Evolutionary conservation across 1,140 invertebrate species (phyloP), one percentile per base, ranked within the genome.

Genomic region (Lepidostoma basale): DNA sequence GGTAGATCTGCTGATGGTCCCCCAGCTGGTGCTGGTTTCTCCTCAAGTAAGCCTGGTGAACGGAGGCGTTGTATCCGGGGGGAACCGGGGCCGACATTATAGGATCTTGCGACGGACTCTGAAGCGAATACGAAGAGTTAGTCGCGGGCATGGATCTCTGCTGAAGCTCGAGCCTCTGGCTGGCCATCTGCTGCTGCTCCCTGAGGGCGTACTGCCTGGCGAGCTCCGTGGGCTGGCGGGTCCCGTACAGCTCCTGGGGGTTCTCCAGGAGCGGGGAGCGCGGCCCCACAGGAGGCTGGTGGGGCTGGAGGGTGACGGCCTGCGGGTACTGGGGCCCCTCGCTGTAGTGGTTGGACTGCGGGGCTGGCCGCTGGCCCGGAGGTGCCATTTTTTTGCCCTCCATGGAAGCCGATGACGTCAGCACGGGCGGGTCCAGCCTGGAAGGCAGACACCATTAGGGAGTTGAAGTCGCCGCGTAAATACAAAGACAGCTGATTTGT

Each of bases 401-500:
- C 88, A 90, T 89, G 75, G 84, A 85, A 75, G 79, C 82, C 71
- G 84, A 82, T 62, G 84, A 84, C 76, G 85, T 87, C 70, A 84
- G 81, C 73, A 86, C 84, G 72, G 88, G 87, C 74, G 88, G 87
- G 73, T 89, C 88, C 79, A 90, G 83, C 88, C 88, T 90, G 83
- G 33, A 87, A 88, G 70, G 74, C 72, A 56, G 30, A 33, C 5
- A 33, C 30, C 5, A 33, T 6, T 33, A 33, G 30, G 30, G 5
- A 6, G n/a, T n/a, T n/a, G n/a, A n/a, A n/a, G n/a, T n/a, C n/a
- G n/a, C n/a, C n/a, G n/a, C n/a, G n/a, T n/a, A n/a, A n/a, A n/a
- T n/a, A n/a, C n/a, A n/a, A n/a, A n/a, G n/a, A n/a, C n/a, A n/a
- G n/a, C n/a, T n/a, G n/a, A n/a, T n/a, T n/a, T n/a, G n/a, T n/a